Evolutionary conservation across 2,797 vertebrate species (phyloP), one percentile per base, ranked within the genome.

Genomic region (Hypotaenidia philippensis): DNA sequence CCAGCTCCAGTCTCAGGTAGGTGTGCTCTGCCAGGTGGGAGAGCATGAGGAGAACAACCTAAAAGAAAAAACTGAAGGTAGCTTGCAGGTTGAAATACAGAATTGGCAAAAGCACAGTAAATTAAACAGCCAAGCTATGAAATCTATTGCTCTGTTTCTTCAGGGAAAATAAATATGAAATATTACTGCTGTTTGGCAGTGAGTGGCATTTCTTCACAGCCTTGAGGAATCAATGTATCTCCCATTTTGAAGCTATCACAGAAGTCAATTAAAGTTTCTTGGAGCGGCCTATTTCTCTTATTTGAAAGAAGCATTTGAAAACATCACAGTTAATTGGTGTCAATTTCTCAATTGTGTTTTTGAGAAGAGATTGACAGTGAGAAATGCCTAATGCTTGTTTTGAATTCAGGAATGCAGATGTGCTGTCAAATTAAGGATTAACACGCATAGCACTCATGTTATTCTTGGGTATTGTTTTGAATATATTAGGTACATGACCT

Each of bases 361-460:
- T 95, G 66, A 93, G 92, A 75, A 91, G 89, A 96, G 89, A 94
- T 63, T 97, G 94, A 95, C 85, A 96, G 83, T 36, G 41, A 95
- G 85, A 95, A 86, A 82, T 92, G 87, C 41, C 29, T 94, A 61
- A 83, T 95, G 74, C 90, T 52, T 90, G 83, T 86, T 93, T 95
- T 93, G 60, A 82, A 96, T 95, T 96, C 93, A 96, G 36, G 70
- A 95, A 95, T 94, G 82, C 96, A 91, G 90, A 95, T 90, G 72
- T 93, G 92, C 74, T 96, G 93, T 96, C 87, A 96, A 94, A 93
- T 94, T 95, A 95, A 96, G 88, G 82, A 94, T 90, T 93, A 96
- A 92, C 49, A 56, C 60, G 75, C 74, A 36, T 15, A 71, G 76
- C 2, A 6, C 85, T 76, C 19, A 2, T 93, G 64, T 94, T 92